phyloP scores from a whole-genome alignment of 2,888 invertebrate genomes.

The Diloba caeruleocephala region DNA sequence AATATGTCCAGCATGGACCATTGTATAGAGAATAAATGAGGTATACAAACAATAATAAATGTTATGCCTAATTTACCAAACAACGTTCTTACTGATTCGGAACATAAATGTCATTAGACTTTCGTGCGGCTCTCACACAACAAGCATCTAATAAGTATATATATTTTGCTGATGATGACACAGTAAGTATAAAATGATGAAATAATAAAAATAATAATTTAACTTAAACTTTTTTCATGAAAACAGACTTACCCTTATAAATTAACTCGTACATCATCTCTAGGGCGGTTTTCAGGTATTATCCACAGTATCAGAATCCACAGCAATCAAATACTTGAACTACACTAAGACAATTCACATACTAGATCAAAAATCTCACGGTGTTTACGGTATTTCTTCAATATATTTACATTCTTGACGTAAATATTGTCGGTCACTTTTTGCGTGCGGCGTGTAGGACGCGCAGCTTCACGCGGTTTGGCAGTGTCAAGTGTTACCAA shows the following conservation, averaged over 20 bases:
- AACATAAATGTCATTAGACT: conserved; percentile 12
- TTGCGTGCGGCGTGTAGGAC: conserved; percentile 42
- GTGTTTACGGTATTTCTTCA: conserved; percentile 64
- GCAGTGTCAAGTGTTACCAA: conserved; percentile 53
- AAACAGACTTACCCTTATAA: conserved; percentile 60
- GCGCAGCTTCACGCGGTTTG: conserved; percentile 51
- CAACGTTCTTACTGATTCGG: neutral
- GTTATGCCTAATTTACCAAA: conserved; percentile 1
- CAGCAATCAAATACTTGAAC: conserved; percentile 66
- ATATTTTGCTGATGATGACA: no score
- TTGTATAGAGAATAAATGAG: neutral
- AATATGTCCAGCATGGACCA: neutral
- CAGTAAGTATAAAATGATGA: no score
- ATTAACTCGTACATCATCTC: conserved; percentile 57
- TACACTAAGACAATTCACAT: conserved; percentile 71
- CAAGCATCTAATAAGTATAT: conserved; percentile 2
- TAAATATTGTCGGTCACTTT: conserved; percentile 40
- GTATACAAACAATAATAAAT: neutral
- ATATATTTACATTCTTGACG: conserved; percentile 56
- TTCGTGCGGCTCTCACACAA: neutral
- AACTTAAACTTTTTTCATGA: no score
- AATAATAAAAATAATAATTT: no score
- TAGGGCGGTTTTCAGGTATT: conserved; percentile 36
- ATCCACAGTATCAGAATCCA: conserved; percentile 74
- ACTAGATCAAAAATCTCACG: conserved; percentile 61